A percentile compares a stretch with the other conserved stretches of the same genome.
Evolutionary conservation across 2,113 vertebrate genomes (phyloP).

Genomic region (Burhinus bistriatus): DNA sequence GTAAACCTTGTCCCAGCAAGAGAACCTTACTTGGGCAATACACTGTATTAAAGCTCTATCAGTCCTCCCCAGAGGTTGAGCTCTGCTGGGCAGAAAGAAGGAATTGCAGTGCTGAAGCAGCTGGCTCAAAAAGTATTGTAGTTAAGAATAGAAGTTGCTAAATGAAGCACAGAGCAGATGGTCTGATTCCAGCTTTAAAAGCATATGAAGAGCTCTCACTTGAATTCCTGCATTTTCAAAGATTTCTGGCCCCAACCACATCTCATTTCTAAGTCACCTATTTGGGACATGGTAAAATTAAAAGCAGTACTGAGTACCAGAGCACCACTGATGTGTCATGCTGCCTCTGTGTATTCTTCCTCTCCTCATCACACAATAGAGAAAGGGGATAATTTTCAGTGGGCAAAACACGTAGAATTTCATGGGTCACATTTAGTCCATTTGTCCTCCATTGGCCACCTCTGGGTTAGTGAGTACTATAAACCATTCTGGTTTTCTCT

Average conservation of each 20-base stretch:
- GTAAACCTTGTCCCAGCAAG: background rate
- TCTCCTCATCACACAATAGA: background rate
- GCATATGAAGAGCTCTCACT: background rate
- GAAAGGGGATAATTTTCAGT: background rate
- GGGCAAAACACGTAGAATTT: background rate
- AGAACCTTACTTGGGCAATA: background rate
- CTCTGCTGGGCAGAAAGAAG: slow-evolving; percentile 22
- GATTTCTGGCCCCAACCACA: background rate
- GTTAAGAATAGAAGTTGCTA: slow-evolving; percentile 57
- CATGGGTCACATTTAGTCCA: background rate
- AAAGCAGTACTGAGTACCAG: background rate
- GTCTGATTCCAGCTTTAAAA: slow-evolving; percentile 46
- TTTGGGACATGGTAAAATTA: background rate
- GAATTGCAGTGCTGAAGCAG: slow-evolving; percentile 4
- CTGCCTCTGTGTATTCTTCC: background rate
- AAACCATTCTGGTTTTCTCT: background rate
- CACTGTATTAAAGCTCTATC: background rate
- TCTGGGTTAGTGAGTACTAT: background rate
- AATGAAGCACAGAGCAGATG: slow-evolving; percentile 46
- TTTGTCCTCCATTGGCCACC: background rate
- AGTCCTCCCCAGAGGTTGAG: slow-evolving; percentile 7
- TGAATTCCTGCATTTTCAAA: slow-evolving; percentile 27
- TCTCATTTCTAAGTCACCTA: background rate
- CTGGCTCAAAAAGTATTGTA: slow-evolving; percentile 38
- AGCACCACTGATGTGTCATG: background rate